phyloP scores from a whole-genome alignment of 2,113 vertebrate species.

The Chionis minor region DNA sequence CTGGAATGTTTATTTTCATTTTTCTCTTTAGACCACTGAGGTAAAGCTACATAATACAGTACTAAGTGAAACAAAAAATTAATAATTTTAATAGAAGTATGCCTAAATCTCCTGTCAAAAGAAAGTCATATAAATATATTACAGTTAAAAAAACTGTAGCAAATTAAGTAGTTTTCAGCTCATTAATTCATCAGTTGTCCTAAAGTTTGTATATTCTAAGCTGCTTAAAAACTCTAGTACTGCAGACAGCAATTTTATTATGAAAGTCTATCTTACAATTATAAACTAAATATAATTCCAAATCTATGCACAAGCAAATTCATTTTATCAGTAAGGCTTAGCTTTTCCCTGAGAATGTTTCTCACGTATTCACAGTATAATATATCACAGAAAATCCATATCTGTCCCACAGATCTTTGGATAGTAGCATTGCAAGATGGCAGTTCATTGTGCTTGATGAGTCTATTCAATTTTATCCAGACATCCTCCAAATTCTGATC shows the following conservation, averaged over 20 bases:
- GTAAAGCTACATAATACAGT: not conserved
- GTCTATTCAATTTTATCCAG: constrained; percentile 80
- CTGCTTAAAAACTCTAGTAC: not conserved
- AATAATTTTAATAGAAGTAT: not conserved
- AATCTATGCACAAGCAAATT: constrained; percentile 79
- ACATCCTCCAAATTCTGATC: constrained; percentile 80
- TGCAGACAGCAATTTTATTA: not conserved
- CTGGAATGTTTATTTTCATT: not conserved
- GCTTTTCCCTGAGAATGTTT: constrained; percentile 79
- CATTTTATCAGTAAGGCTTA: constrained; percentile 83
- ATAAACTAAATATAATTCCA: constrained; percentile 83
- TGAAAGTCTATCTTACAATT: not conserved
- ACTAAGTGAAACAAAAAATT: not conserved
- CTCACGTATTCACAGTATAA: constrained; percentile 86
- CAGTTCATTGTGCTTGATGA: constrained; percentile 73
- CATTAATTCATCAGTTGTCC: not conserved
- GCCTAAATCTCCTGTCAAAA: not conserved
- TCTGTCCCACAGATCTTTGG: constrained; percentile 81
- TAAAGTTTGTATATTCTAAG: not conserved
- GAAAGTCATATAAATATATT: not conserved
- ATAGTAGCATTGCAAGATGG: constrained; percentile 91
- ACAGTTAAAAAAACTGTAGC: not conserved
- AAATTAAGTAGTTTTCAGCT: not conserved
- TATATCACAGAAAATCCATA: constrained; percentile 95
- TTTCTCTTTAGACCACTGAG: not conserved